A percentile compares a stretch with the other conserved stretches of the same genome.
phyloP scores from a whole-genome alignment of 2,113 vertebrate genomes.

The Percina caprodes region DNA sequence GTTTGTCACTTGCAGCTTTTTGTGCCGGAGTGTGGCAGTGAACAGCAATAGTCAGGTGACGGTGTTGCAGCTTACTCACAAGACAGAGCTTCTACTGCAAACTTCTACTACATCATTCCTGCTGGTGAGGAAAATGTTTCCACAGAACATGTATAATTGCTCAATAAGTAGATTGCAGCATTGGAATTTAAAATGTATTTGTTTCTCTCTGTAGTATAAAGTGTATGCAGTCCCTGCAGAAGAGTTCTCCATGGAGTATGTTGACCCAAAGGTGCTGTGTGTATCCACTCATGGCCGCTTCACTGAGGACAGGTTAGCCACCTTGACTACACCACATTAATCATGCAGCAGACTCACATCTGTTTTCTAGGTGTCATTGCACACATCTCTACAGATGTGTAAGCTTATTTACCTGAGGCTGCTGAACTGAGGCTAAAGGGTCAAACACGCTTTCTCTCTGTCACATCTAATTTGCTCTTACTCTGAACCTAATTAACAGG shows the following conservation, averaged over 20 bases:
- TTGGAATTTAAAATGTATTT: not conserved
- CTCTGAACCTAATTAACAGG: slow-evolving; percentile 15
- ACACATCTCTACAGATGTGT: slow-evolving; percentile 29
- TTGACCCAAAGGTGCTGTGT: slow-evolving; percentile 89
- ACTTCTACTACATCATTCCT: slow-evolving; percentile 82
- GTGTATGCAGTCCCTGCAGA: slow-evolving; percentile 88
- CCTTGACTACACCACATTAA: not conserved
- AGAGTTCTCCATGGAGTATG: slow-evolving; percentile 88
- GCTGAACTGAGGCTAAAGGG: slow-evolving; percentile 10
- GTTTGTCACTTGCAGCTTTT: slow-evolving; percentile 80
- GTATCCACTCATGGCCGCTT: slow-evolving; percentile 85
- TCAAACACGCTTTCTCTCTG: slow-evolving; percentile 21
- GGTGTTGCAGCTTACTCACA: slow-evolving; percentile 83
- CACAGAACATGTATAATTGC: not conserved
- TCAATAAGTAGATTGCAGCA: not conserved
- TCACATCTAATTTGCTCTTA: slow-evolving; percentile 20
- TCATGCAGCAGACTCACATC: slow-evolving; percentile 42
- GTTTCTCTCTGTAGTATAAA: slow-evolving; percentile 85
- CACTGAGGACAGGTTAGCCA: slow-evolving; percentile 79
- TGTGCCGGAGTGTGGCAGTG: slow-evolving; percentile 89
- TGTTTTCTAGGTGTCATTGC: slow-evolving; percentile 66
- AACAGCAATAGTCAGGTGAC: slow-evolving; percentile 83
- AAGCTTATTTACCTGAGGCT: slow-evolving; percentile 48
- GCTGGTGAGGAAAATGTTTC: slow-evolving; percentile 83
- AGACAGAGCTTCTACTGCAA: slow-evolving; percentile 83